Evolutionary conservation across 1,140 invertebrate genomes (phyloP), one percentile per base, ranked within the genome.

Genomic region (Orius insidiosus): DNA sequence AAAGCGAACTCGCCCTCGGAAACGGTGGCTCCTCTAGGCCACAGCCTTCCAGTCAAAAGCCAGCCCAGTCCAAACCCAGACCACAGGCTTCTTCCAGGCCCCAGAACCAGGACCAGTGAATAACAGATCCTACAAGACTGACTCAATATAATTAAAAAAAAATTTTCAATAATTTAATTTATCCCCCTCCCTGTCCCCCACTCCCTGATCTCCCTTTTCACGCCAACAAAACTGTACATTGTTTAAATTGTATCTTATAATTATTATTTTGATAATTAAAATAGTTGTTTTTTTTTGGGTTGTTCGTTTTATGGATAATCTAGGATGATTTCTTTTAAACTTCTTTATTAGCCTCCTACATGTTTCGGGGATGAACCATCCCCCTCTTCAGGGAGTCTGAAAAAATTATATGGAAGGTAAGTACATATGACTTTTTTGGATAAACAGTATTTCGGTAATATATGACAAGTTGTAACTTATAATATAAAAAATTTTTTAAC

Each of bases 1-100:
- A 90, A 72, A 85, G 80, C 66, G 84, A 88, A 64, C 73, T 89
- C 52, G 70, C 84, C 58, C 69, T 80, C 55, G 85, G 85, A 54
- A 70, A 84, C 56, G 72, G 76, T 58, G 70, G 69, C 61, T 72
- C 72, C 57, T 71, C 69, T 54, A 63, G 67, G 47, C 37, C 38
- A 32, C 15, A 43, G 5, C 38, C 15, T n/a, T 35, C 37, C n/a
- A 5, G n/a, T 5, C 8, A 41, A 13, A 8, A 24, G 30, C 30
- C 42, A 40, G 13, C 19, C 3, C 14, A 45, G 11, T 18, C 30
- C 14, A 31, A 33, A n/a, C 38, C 37, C 39, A 49, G 46, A 10
- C 48, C 48, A 14, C n/a, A 38, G 66, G 67, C 62, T 63, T 66
- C 54, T 70, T 47, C 47, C 9, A 44, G 42, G 13, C 51, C 51